phyloP scores from a whole-genome alignment of 2,113 vertebrate species.

The Brienomyrus brachyistius region DNA sequence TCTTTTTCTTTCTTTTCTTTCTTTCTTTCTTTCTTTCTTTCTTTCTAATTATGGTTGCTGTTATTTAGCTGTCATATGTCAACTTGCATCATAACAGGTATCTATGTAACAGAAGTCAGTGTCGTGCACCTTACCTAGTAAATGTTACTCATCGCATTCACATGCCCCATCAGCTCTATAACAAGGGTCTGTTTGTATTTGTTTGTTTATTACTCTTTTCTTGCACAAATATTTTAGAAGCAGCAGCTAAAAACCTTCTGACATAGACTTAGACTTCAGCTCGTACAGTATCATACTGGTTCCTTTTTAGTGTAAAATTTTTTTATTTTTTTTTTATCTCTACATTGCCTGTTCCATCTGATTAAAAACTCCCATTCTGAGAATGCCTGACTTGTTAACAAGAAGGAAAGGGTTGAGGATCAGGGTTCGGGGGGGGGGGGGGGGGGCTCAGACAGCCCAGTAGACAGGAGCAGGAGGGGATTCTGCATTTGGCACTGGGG shows the following conservation, averaged over 20 bases:
- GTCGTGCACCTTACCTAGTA: not conserved
- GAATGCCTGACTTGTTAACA: constrained; percentile 9
- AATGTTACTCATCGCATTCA: not conserved
- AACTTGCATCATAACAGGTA: not conserved
- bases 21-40: not conserved
- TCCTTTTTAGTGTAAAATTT: not conserved
- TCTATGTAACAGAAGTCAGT: not conserved
- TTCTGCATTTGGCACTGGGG: constrained; percentile 51
- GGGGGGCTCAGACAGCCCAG: constrained; percentile 29
- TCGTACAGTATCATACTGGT: not conserved
- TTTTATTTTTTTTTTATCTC: not conserved
- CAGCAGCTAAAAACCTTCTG: not conserved
- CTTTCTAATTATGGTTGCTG: not conserved
- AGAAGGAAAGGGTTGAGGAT: constrained; percentile 26
- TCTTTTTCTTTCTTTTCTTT: not conserved
- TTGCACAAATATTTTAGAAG: not conserved
- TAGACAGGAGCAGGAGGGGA: constrained; percentile 44
- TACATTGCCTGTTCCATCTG: not conserved
- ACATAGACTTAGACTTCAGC: not conserved
- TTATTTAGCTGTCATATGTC: not conserved
- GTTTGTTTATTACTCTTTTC: not conserved
- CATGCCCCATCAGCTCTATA: not conserved
- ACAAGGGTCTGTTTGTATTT: not conserved
- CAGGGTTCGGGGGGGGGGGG: constrained; percentile 25
- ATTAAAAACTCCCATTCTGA: not conserved